Percentiles rank a stretch among this genome's conserved stretches.
These are phyloP conservation scores for Amazona guildingii DNA, from an alignment of 2,113 vertebrate species.

Conservation along the genomic window DNA sequence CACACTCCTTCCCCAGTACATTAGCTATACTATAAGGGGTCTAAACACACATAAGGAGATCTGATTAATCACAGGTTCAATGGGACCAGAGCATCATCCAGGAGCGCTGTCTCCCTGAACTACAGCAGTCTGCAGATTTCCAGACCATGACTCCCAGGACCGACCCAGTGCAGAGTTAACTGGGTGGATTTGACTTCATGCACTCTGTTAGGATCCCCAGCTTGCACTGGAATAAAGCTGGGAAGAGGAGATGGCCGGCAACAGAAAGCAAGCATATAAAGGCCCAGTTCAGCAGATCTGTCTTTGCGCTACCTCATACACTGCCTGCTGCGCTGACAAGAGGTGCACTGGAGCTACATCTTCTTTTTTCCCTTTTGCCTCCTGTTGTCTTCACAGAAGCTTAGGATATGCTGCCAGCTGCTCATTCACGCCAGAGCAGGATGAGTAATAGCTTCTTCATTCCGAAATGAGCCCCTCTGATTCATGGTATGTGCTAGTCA, in stretches of 20 bases:
- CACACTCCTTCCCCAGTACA: not conserved
- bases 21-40: not conserved
- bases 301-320: not conserved
- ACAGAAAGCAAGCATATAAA: not conserved
- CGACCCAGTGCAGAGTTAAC: not conserved
- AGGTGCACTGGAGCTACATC: not conserved
- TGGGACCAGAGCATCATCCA: not conserved
- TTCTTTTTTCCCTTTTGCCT: conserved; percentile 20
- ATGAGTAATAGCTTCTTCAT: conserved; percentile 60
- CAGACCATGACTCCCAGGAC: not conserved
- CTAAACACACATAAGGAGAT: not conserved
- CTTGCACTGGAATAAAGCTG: not conserved
- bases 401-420: conserved; percentile 49
- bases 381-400: conserved; percentile 62
- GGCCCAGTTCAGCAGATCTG: conserved; percentile 34
- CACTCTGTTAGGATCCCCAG: not conserved
- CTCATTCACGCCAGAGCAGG: conserved; percentile 58
- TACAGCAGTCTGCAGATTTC: not conserved
- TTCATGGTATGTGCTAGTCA: conserved; percentile 12
- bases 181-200: not conserved
- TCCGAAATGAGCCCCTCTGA: conserved; percentile 52
- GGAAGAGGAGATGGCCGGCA: not conserved
- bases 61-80: not conserved
- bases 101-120: not conserved
- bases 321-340: conserved; percentile 40